phyloP scores from a whole-genome alignment of 2,888 invertebrate species.

The Tillus elongatus region DNA sequence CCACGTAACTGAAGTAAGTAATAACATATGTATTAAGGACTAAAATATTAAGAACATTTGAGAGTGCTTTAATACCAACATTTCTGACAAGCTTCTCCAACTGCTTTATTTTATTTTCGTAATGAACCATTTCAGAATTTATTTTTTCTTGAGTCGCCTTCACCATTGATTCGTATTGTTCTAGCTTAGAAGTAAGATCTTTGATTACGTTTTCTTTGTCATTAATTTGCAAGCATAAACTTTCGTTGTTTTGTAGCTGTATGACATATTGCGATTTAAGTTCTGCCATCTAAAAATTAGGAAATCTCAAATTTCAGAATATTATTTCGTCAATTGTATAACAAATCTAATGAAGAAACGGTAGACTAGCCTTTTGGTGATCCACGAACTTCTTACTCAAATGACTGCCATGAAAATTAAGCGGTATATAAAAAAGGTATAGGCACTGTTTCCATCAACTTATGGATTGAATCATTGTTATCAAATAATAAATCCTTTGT shows the following conservation, averaged over 20 bases:
- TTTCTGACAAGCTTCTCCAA: constrained; percentile 23
- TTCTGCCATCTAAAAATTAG: constrained; percentile 15
- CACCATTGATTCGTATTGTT: constrained; percentile 15
- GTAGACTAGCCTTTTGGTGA: no score
- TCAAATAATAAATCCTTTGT: no score
- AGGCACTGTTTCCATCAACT: no score
- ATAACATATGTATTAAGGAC: no score
- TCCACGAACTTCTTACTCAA: no score
- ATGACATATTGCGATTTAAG: constrained; percentile 8
- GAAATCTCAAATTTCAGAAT: background rate
- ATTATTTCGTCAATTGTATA: no score
- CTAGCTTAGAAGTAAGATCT: constrained; percentile 14
- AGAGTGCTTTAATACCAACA: constrained; percentile 15
- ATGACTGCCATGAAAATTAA: no score
- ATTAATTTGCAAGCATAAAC: constrained; percentile 1
- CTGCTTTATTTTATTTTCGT: constrained; percentile 21
- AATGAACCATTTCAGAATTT: constrained; percentile 17
- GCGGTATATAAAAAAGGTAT: no score
- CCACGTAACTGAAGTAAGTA: constrained; percentile 21
- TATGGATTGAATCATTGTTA: no score
- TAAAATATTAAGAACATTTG: background rate
- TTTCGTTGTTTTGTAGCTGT: constrained; percentile 7
- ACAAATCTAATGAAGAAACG: no score
- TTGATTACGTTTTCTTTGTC: constrained; percentile 14
- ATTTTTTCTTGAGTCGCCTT: constrained; percentile 19